Conservation (phyloP, 2,113 vertebrate species). For the Hystrix cristata region DNA sequence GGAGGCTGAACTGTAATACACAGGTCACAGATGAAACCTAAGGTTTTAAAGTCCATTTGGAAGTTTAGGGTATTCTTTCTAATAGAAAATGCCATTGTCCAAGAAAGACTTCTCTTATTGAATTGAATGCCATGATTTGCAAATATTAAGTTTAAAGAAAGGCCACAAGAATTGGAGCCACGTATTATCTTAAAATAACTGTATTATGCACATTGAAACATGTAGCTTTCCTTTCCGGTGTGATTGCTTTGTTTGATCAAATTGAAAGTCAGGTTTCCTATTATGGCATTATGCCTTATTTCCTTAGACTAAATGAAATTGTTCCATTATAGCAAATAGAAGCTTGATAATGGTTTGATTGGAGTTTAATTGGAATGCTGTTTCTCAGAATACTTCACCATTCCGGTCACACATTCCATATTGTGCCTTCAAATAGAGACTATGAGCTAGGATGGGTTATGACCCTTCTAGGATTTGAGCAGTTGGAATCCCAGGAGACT, state of each 20-base stretch:
- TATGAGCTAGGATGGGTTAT: background rate
- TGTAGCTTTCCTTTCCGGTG: constrained; percentile 67
- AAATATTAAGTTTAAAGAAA: constrained; percentile 74
- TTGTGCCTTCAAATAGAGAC: constrained; percentile 52
- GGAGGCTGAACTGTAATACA: background rate
- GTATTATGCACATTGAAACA: constrained; percentile 76
- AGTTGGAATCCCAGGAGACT: constrained; percentile 52
- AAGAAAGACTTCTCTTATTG: constrained; percentile 53
- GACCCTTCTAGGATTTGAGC: background rate
- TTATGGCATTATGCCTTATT: constrained; percentile 75
- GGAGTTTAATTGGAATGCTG: constrained; percentile 74
- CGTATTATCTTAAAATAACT: constrained; percentile 77
- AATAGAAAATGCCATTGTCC: constrained; percentile 50
- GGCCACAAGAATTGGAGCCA: constrained; percentile 31
- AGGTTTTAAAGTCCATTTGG: constrained; percentile 49
- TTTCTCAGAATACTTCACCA: constrained; percentile 75
- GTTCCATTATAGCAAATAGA: constrained; percentile 80
- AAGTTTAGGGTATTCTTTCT: constrained; percentile 36
- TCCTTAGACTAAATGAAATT: constrained; percentile 82
- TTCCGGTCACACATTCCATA: constrained; percentile 53
- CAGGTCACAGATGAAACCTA: background rate
- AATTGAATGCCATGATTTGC: constrained; percentile 60
- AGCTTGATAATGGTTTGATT: constrained; percentile 80
- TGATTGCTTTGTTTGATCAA: constrained; percentile 80
- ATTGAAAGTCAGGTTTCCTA: constrained; percentile 77